phyloP scores from a whole-genome alignment of 2,113 vertebrate species.

The Alces alces region DNA sequence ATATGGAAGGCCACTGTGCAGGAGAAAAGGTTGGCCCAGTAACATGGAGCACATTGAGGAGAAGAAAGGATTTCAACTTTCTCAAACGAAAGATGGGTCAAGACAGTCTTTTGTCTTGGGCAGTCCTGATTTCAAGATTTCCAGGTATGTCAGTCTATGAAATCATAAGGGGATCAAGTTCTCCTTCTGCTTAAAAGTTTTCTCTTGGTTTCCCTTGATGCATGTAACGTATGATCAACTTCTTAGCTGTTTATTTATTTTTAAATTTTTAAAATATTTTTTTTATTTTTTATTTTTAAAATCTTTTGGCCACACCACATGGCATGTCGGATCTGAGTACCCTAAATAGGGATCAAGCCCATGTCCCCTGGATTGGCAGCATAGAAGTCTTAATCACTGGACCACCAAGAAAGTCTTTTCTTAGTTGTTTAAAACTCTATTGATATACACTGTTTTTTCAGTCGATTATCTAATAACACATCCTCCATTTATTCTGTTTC shows the following conservation, averaged over 20 bases:
- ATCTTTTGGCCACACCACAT: neutral
- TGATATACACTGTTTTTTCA: neutral
- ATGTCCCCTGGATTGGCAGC: neutral
- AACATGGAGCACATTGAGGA: neutral
- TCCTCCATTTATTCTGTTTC: neutral
- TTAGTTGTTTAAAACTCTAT: neutral
- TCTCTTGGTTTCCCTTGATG: neutral
- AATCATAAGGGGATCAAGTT: neutral
- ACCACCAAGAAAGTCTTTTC: neutral
- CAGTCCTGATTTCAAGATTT: neutral
- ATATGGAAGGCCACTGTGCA: neutral
- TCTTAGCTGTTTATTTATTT: neutral
- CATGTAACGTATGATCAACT: neutral
- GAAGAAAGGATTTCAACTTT: neutral
- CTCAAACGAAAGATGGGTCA: neutral
- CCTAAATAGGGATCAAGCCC: neutral
- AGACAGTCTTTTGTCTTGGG: neutral
- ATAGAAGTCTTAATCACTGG: neutral
- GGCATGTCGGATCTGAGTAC: neutral
- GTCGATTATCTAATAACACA: neutral
- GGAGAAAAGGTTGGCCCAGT: neutral
- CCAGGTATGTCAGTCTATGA: neutral
- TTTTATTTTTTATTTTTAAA: neutral
- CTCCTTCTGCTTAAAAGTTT: neutral
- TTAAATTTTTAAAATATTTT: neutral